Evolutionary conservation across 2,888 invertebrate genomes (phyloP).

Genomic region (Bombylius major): DNA sequence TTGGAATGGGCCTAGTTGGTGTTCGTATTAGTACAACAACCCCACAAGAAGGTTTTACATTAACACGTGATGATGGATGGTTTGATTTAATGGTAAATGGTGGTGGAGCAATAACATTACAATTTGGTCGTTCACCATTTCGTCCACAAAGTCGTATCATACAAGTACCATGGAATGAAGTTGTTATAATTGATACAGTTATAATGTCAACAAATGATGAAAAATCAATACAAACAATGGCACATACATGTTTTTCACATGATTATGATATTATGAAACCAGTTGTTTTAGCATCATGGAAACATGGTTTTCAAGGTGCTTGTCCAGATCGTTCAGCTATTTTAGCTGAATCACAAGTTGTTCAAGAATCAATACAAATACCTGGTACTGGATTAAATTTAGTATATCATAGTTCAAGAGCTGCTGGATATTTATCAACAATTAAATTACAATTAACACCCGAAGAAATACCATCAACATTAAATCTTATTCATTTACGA

Average conservation of each 20-base stretch:
- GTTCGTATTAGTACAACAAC: slow-evolving; percentile 90
- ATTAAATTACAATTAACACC: slow-evolving; percentile 85
- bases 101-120: slow-evolving; percentile 91
- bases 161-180: slow-evolving; percentile 95
- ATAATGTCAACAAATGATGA: slow-evolving; percentile 74
- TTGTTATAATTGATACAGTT: slow-evolving; percentile 83
- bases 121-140: slow-evolving; percentile 87
- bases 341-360: slow-evolving; percentile 81
- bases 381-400: slow-evolving; percentile 91
- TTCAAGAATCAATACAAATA: slow-evolving; percentile 88
- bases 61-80: slow-evolving; percentile 86
- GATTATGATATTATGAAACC: slow-evolving; percentile 90
- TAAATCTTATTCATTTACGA: slow-evolving; percentile 79
- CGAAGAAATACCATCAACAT: slow-evolving; percentile 62
- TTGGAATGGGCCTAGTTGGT: slow-evolving; percentile 88
- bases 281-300: slow-evolving; percentile 86
- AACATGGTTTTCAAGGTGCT: slow-evolving; percentile 89
- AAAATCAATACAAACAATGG: slow-evolving; percentile 48
- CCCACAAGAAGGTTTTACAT: slow-evolving; percentile 90
- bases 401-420: slow-evolving; percentile 91
- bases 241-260: slow-evolving; percentile 73
- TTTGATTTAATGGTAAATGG: slow-evolving; percentile 98
- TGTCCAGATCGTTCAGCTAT: slow-evolving; percentile 86
- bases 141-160: slow-evolving; percentile 77
- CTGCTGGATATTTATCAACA: slow-evolving; percentile 85